Base-by-base conservation (phyloP, 2,888 invertebrate species). In the Euzophera pinguis region DNA sequence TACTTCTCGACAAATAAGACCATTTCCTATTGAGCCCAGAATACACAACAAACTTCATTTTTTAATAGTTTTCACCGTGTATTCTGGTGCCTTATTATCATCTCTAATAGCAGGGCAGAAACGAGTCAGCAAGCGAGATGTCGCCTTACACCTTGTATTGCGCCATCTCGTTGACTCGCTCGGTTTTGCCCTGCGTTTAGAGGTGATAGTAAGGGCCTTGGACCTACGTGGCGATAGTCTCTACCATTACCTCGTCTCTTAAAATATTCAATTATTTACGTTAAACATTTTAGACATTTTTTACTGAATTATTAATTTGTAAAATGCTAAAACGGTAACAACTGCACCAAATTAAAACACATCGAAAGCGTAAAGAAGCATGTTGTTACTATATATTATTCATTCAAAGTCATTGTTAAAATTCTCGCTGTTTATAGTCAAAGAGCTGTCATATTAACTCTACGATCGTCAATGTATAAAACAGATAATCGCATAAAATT, bases 321-420 rank as follows among this genome's bases (percentile, higher is more conserved):
- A 68, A 68, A 75, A 75, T 71, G 74, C 69, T 75, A 75, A 73
- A 73, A 76, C 68, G 72, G 71, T 75, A 81, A 80, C 72, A 72
- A 77, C 75, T 61, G 65, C 64, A 59, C 71, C 68, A 71, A 81
- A 78, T 69, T 64, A 75, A 57, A 70, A 75, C 65, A 80, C 81
- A 81, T 73, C 75, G 68, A 81, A 83, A 83, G 81, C 83, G 65
- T 68, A 70, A 22, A 64, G 65, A 80, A 78, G 76, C 78, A 69
- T 67, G 60, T 60, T 69, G 69, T 72, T 69, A 73, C 62, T 62
- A 27, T 66, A 67, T 64, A 70, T 69, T 65, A 68, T 64, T 55
- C 57, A 60, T 67, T 66, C 62, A 62, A 62, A 65, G 71, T 68
- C 42, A 61, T 61, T 60, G 53, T 67, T 73, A 74, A 67, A 65